Evolutionary conservation across 2,113 vertebrate genomes (phyloP).

Genomic region (Ochotona princeps): DNA sequence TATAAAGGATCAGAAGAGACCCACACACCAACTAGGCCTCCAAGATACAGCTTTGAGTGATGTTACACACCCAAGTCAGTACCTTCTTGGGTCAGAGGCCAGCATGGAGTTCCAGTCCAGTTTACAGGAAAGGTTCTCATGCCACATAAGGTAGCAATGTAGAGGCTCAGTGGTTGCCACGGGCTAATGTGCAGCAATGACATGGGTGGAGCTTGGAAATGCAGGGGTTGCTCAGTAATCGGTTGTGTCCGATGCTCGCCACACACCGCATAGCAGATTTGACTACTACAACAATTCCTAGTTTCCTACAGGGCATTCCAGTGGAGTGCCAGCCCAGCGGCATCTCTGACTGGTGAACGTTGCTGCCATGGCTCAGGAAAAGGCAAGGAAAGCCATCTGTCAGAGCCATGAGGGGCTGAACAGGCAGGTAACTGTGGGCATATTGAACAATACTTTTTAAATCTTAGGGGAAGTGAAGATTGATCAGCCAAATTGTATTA

Average conservation of each 20-base stretch:
- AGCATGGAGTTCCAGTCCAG: neutral
- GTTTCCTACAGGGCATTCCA: neutral
- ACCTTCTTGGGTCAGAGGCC: neutral
- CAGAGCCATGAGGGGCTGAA: neutral
- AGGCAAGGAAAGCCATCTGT: neutral
- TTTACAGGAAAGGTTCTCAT: neutral
- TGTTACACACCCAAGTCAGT: neutral
- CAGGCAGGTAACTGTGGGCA: neutral
- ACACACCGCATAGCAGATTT: neutral
- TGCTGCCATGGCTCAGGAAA: neutral
- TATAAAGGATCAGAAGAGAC: neutral
- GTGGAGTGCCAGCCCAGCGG: neutral
- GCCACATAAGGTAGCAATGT: neutral
- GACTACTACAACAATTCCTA: neutral
- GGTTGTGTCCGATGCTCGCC: neutral
- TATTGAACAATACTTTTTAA: neutral
- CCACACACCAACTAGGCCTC: neutral
- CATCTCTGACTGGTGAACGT: neutral
- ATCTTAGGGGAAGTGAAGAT: constrained; percentile 6
- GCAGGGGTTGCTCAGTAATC: neutral
- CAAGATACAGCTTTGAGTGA: neutral
- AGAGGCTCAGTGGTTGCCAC: neutral
- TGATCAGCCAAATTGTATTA: constrained; percentile 25
- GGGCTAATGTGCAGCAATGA: neutral
- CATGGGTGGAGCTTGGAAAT: neutral